Conservation (phyloP, 2,797 vertebrate genomes). For the Melanotaenia maccullochi region DNA sequence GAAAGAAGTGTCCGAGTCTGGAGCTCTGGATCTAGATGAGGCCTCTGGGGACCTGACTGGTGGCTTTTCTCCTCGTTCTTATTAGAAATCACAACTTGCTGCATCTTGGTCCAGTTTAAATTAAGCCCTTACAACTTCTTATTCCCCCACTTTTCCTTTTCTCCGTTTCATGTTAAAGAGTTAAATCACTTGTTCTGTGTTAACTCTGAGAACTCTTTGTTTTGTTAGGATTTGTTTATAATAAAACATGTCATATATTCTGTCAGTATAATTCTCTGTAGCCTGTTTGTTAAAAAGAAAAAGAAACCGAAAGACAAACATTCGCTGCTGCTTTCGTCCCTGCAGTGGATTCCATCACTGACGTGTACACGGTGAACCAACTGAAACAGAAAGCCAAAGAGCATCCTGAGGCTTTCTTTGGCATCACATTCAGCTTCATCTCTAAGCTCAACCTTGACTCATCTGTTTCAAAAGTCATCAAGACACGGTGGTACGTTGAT, state of each 20-base stretch:
- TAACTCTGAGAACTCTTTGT: too few species aligned
- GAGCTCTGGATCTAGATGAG: slow-evolving; percentile 82
- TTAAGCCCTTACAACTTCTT: neutral
- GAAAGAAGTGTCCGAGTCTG: slow-evolving; percentile 84
- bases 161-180: neutral
- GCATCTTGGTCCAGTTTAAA: slow-evolving; percentile 3
- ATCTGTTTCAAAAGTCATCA: slow-evolving; percentile 85
- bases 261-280: neutral
- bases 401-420: slow-evolving; percentile 82
- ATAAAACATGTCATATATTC: neutral
- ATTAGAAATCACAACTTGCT: neutral
- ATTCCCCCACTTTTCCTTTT: neutral
- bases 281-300: neutral
- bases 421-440: slow-evolving; percentile 91
- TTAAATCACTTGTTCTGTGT: neutral
- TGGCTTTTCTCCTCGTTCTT: slow-evolving; percentile 66
- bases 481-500: slow-evolving; percentile 87
- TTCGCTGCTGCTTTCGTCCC: slow-evolving; percentile 10
- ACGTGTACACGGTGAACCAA: slow-evolving; percentile 91
- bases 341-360: slow-evolving; percentile 89
- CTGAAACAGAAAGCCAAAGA: slow-evolving; percentile 85
- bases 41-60: slow-evolving; percentile 84
- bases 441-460: slow-evolving; percentile 89
- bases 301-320: neutral
- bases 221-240: neutral